Evolutionary conservation across 1,140 invertebrate genomes (phyloP).

Genomic region (Cardiocondyla obscurior): DNA sequence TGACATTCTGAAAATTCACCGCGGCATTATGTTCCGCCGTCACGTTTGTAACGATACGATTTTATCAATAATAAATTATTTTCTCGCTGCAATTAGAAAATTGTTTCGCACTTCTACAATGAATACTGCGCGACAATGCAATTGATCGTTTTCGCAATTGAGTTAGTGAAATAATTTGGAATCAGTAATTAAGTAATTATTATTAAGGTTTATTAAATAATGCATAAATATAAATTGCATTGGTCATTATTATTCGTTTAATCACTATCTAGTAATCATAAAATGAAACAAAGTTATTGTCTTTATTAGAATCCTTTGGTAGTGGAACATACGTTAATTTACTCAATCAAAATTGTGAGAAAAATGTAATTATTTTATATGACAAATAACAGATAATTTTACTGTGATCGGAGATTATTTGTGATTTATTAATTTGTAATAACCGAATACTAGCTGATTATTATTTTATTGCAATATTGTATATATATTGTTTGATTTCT

Average conservation of each 20-base stretch:
- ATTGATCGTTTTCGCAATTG: background rate
- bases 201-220: conserved; percentile 20
- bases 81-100: background rate
- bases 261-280: conserved; percentile 13
- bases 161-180: conserved; percentile 9
- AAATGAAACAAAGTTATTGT: conserved; percentile 9
- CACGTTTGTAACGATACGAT: background rate
- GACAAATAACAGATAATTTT: background rate
- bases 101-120: background rate
- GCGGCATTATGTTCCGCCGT: background rate
- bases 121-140: background rate
- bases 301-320: background rate
- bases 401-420: background rate
- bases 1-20: background rate
- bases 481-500: background rate
- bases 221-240: conserved; percentile 19
- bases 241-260: background rate
- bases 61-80: background rate
- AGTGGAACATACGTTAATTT: conserved; percentile 4
- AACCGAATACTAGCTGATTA: background rate
- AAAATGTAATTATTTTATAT: background rate
- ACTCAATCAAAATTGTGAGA: conserved; percentile 13
- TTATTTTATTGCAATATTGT: conserved; percentile 15
- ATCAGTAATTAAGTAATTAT: conserved; percentile 26
- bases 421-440: background rate